Evolutionary conservation across 1,140 invertebrate genomes (phyloP), one percentile per base, ranked within the genome.

Genomic region (Habropoda laboriosa): DNA sequence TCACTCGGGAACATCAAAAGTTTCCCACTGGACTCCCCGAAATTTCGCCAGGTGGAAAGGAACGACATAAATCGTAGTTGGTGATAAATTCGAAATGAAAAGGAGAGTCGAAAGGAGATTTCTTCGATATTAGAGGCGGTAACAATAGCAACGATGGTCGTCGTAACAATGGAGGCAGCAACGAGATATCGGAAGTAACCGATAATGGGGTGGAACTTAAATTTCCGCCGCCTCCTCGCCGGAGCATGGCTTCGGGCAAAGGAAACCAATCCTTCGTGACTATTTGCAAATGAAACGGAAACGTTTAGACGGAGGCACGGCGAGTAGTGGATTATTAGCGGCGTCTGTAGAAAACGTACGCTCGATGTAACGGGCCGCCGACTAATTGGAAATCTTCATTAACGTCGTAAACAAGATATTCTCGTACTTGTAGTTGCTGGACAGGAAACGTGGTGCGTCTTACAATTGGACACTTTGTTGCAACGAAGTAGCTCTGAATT

Each of bases 141-240:
- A 79, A 82, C 82, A 78, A 53, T 63, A 80, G 79, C 51, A 66
- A 77, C 72, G 81, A 75, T 75, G 70, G 61, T 49, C 64, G 77
- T 57, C 63, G 66, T 79, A 73, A 85, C 71, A 84, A 81, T 76
- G 68, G 42, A 49, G 49, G 63, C 47, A 32, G 42, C 61, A 58
- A 74, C 70, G 72, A 78, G 79, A 87, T 86, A 87, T 86, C 79
- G 82, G 79, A 86, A 81, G 76, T 60, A 78, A 84, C 73, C 58
- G 71, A 82, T 87, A 86, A 86, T 84, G 70, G 73, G 64, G 49
- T 77, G 70, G 72, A 74, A 81, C 79, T 84, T 83, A 83, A 87
- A 86, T 86, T 84, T 84, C 82, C 79, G 73, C 73, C 47, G 64
- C 73, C 73, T 64, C 63, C 47, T 60, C 72, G 66, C 40, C 13